These are phyloP conservation scores for Sphaerophoria rueppellii DNA, from an alignment of 2,888 invertebrate genomes.

Conservation along the genomic window DNA sequence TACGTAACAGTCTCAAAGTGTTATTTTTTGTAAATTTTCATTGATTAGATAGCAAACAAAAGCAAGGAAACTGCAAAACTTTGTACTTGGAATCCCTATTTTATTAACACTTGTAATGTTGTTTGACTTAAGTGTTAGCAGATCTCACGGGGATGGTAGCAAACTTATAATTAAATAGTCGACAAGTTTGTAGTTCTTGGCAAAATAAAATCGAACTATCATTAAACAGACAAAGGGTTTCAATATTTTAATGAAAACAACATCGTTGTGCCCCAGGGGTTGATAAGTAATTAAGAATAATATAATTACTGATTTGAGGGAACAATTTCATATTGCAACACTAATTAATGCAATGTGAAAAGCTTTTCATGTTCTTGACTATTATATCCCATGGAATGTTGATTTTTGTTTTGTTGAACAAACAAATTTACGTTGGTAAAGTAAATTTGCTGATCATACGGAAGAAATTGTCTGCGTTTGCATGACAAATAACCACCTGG, in stretches of 20 bases:
- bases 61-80: not conserved
- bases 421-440: constrained; percentile 1
- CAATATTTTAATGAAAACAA: not conserved
- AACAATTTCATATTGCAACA: not conserved
- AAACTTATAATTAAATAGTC: constrained; percentile 42
- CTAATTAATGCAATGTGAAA: constrained; percentile 8
- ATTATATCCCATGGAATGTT: not conserved
- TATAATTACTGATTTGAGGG: not conserved
- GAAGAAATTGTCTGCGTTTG: constrained; percentile 11
- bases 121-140: constrained; percentile 51
- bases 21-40: constrained; percentile 5
- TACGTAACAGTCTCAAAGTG: constrained; percentile 1
- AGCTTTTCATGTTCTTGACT: constrained; percentile 4
- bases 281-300: not conserved
- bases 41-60: constrained; percentile 17
- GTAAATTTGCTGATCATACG: constrained; percentile 17
- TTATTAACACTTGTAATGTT: constrained; percentile 30
- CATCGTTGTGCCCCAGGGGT: not conserved
- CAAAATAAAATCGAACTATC: not conserved
- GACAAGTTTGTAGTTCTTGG: not conserved
- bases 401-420: constrained; percentile 15
- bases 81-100: constrained; percentile 30
- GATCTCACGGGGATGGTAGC: constrained; percentile 36
- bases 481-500: constrained; percentile 14
- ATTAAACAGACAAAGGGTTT: not conserved